Conservation (phyloP, 2,797 vertebrate species). For the Brachymystax lenok region DNA sequence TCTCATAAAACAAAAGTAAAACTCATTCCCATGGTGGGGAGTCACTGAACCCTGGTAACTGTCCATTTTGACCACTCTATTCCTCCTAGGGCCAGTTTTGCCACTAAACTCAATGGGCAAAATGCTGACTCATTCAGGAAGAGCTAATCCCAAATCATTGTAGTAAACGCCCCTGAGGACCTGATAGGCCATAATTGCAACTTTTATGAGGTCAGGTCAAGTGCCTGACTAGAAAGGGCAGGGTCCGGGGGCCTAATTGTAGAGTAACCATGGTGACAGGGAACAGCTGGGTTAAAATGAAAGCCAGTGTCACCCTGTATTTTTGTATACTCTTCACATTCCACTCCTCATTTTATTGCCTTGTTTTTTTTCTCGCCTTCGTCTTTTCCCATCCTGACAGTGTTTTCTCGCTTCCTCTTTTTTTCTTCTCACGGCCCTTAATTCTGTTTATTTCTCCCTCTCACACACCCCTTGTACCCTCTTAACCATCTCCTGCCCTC, state of each 20-base stretch:
- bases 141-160: slow-evolving; percentile 11
- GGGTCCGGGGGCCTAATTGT: slow-evolving; percentile 60
- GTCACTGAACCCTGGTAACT: background rate
- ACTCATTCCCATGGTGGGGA: background rate
- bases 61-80: no score
- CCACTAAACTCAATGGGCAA: background rate
- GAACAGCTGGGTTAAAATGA: slow-evolving; percentile 70
- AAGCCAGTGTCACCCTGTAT: slow-evolving; percentile 51
- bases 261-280: slow-evolving; percentile 64
- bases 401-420: slow-evolving; percentile 36
- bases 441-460: slow-evolving; percentile 18
- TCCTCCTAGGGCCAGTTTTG: background rate
- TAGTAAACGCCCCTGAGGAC: slow-evolving; percentile 9
- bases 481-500: slow-evolving; percentile 6
- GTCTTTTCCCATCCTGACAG: slow-evolving; percentile 64
- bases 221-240: slow-evolving; percentile 59
- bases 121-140: slow-evolving; percentile 7
- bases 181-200: slow-evolving; percentile 55
- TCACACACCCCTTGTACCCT: slow-evolving; percentile 4
- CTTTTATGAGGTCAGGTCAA: slow-evolving; percentile 64
- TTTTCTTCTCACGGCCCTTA: slow-evolving; percentile 16
- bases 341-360: slow-evolving; percentile 43
- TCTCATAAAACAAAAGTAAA: slow-evolving; percentile 27
- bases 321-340: slow-evolving; percentile 67
- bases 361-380: slow-evolving; percentile 4